Conservation (phyloP, 2,113 vertebrate species). For the Sterrhoptilus dennistouni region DNA sequence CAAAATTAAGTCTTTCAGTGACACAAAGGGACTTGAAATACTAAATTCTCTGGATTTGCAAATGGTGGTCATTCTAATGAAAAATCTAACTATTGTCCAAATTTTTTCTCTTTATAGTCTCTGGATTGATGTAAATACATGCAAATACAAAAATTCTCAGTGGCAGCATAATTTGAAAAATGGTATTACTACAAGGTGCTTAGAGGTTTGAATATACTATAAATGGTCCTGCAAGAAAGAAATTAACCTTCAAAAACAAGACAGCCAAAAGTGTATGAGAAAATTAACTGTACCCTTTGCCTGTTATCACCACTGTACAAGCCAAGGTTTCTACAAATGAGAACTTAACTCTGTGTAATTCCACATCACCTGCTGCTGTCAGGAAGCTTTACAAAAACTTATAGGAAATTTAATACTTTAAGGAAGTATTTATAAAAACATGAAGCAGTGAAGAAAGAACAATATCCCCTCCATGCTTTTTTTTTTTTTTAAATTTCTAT, state of each 20-base stretch:
- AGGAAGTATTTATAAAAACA: not conserved
- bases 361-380: not conserved
- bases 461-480: not conserved
- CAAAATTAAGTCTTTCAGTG: not conserved
- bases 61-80: not conserved
- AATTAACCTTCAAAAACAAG: not conserved
- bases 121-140: not conserved
- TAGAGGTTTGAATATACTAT: not conserved
- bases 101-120: not conserved
- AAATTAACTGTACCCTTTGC: slow-evolving; percentile 4
- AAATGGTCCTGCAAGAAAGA: not conserved
- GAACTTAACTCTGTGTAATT: not conserved
- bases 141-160: not conserved
- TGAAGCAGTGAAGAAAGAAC: not conserved
- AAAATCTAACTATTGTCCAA: not conserved
- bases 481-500: not conserved
- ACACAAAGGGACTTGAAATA: not conserved
- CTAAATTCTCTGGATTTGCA: not conserved
- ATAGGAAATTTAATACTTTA: not conserved
- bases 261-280: not conserved
- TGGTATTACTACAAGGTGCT: not conserved
- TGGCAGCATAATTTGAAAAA: slow-evolving; percentile 7
- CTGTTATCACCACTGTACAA: not conserved
- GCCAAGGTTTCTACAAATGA: not conserved
- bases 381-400: not conserved